Conservation (phyloP, 2,797 vertebrate species). For the Lutjanus campechanus region DNA sequence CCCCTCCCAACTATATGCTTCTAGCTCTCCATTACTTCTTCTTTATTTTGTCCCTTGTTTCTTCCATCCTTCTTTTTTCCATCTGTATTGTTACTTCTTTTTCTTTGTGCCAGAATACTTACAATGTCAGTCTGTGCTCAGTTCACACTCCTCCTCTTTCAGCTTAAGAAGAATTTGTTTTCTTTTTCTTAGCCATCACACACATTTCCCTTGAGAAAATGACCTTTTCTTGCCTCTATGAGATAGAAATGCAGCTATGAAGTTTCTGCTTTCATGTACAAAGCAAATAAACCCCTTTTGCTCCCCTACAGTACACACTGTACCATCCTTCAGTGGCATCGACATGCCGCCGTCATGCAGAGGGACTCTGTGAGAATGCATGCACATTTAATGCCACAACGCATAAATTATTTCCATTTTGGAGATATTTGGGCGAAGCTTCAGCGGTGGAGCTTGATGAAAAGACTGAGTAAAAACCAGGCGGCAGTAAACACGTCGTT, state of each 20-base stretch:
- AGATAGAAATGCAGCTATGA: not conserved
- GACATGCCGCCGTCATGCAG: not conserved
- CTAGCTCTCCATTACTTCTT: not conserved
- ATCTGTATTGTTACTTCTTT: not conserved
- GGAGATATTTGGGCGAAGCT: slow-evolving; percentile 6
- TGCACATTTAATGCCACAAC: slow-evolving; percentile 35
- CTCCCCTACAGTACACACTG: not conserved
- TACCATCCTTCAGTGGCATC: not conserved
- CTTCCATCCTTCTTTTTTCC: not conserved
- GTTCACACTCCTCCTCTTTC: not conserved
- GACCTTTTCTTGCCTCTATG: not conserved
- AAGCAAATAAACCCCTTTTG: not conserved
- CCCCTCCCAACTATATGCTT: not conserved
- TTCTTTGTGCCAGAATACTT: not conserved
- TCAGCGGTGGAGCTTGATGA: slow-evolving; percentile 21
- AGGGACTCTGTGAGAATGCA: not conserved
- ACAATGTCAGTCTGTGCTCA: not conserved
- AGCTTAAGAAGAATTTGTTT: not conserved
- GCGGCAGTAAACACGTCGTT: slow-evolving; percentile 19
- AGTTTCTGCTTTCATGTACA: slow-evolving; percentile 8
- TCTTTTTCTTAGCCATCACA: not conserved
- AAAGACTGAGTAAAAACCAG: slow-evolving; percentile 24
- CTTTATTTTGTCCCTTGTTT: not conserved
- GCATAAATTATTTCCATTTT: slow-evolving; percentile 50
- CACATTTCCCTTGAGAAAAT: not conserved